Base-by-base conservation (phyloP, 2,113 vertebrate genomes). In the Prietella phreatophila region DNA sequence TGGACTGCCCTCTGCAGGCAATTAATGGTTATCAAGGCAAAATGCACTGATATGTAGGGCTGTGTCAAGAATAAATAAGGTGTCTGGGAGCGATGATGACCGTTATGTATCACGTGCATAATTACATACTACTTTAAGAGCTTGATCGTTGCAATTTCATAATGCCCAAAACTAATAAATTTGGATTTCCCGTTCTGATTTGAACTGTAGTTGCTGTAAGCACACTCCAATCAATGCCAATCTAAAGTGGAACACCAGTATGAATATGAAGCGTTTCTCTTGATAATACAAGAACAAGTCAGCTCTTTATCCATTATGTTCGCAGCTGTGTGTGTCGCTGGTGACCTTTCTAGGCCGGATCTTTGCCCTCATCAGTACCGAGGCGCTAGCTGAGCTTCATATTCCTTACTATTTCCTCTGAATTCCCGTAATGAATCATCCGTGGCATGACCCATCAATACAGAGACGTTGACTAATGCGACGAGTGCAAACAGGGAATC, bases 391-490 rank as follows among this genome's bases (percentile, higher is more conserved):
- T 92, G 91, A 92, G 85, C 87, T 89, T 87, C 89, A 88, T 93
- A 91, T 92, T 90, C 91, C 92, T 93, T 92, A 93, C 91, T 91
- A 91, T 91, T 90, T 90, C 67, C 90, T 91, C 90, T 91, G 92
- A 93, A 90, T 90, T 82, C 80, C 85, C 89, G 91, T 94, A 94
- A 94, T 94, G 94, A 95, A 94, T 94, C 92, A 94, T 91, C 89
- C 90, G 87, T 92, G 92, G 91, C 93, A 93, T 86, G 73, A 89
- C 56, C 85, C 90, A 92, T 95, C 93, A 93, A 93, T 94, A 93
- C 89, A 84, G 91, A 91, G 92, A 92, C 92, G 90, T 90, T 92
- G 93, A 94, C 92, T 93, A 93, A 94, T 94, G 92, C 88, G 90
- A 88, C 88, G 63, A 90, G 91, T 88, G 90, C 92, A 91, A 90